Percentiles rank a stretch among this genome's conserved stretches.
Evolutionary conservation across 2,888 invertebrate species (phyloP).

Genomic region (Patella depressa): DNA sequence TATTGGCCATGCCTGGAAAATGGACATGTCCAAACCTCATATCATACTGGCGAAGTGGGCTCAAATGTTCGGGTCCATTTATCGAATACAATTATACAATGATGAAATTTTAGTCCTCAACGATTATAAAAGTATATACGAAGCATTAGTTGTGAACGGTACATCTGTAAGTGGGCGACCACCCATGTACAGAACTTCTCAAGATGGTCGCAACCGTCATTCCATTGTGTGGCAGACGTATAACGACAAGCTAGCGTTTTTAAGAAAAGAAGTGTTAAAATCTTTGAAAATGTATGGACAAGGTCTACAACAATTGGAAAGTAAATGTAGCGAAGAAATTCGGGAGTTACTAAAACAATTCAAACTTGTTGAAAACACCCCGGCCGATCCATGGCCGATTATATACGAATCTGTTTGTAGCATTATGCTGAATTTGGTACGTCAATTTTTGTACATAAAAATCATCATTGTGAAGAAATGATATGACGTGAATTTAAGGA

Average conservation of each 20-base stretch:
- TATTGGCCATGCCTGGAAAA: conserved; percentile 44
- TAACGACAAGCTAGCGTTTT: conserved; percentile 51
- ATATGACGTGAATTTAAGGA: conserved; percentile 34
- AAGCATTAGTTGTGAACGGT: conserved; percentile 53
- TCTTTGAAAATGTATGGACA: conserved; percentile 11
- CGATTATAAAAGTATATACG: conserved; percentile 51
- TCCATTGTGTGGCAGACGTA: conserved; percentile 63
- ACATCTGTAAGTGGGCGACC: conserved; percentile 60
- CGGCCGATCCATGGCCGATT: conserved; percentile 47
- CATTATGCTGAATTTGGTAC: conserved; percentile 55
- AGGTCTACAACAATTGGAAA: conserved; percentile 46
- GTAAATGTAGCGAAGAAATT: conserved; percentile 48
- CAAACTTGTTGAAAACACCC: conserved; percentile 10
- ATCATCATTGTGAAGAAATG: conserved; percentile 21
- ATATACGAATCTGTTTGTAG: conserved; percentile 52
- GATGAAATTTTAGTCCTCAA: conserved; percentile 61
- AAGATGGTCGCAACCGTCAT: conserved; percentile 42
- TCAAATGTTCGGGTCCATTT: conserved; percentile 54
- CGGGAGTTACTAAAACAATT: not conserved
- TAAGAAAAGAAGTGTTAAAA: conserved; percentile 45
- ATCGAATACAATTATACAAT: conserved; percentile 46
- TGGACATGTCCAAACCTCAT: conserved; percentile 50
- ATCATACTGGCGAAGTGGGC: conserved; percentile 49
- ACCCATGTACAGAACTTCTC: conserved; percentile 51
- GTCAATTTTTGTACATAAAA: conserved; percentile 29